Evolutionary conservation across 2,888 invertebrate genomes (phyloP), one percentile per base, ranked within the genome.

Genomic region (Petrophora chlorosata): DNA sequence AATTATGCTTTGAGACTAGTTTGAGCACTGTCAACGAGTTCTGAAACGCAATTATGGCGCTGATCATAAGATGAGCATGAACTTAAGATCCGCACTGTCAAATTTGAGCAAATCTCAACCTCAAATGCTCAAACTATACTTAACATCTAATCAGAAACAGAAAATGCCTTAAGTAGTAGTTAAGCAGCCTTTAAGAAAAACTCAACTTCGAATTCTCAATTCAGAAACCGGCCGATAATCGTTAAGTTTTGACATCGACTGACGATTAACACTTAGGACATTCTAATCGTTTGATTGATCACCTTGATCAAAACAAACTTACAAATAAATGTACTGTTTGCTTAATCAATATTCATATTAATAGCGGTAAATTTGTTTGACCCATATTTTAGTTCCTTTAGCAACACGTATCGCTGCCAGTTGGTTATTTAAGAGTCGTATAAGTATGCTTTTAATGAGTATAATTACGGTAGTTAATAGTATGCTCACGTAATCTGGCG

Each of bases 311-410:
- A 51, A 59, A 53, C 55, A 57, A 58, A 57, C 49, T 50, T 47
- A 41, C 10, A 35, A 41, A 53, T 51, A 47, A n/a, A n/a, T 40
- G 36, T 26, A 17, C n/a, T 42, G 41, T 41, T 40, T 46, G 55
- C 58, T 49, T 34, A 54, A 57, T 70, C 60, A 60, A 53, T 60
- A 70, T 67, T 61, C 55, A 40, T 52, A 3, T 3, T 16, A 10
- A 52, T 50, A 45, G 52, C 47, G 53, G 57, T 56, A 56, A 56
- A 57, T 64, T 63, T 53, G 54, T 61, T 52, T 70, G 65, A 63
- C 70, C 68, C 50, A 71, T 67, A 65, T 68, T 57, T 49, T 47
- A 56, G 53, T 56, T 61, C 58, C 63, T 65, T 66, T 57, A 61
- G 47, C 53, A 63, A 61, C 55, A 59, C 56, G 55, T 53, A 56